A percentile compares a stretch with the other conserved stretches of the same genome.
Evolutionary conservation across 2,113 vertebrate species (phyloP).

Genomic region (Machaerirhynchus nigripectus): DNA sequence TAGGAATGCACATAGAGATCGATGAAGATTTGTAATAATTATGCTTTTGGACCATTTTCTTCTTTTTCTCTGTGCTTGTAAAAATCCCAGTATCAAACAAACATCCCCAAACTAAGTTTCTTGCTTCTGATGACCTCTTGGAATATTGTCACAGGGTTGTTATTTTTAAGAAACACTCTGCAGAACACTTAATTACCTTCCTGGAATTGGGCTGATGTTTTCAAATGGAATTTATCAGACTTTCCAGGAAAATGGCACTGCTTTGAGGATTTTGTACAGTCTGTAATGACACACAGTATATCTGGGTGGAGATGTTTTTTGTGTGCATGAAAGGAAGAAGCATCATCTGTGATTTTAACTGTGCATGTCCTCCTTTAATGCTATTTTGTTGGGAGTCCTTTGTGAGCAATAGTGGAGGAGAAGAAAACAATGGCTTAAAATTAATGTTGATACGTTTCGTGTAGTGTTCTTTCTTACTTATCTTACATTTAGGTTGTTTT

Average conservation of each 20-base stretch:
- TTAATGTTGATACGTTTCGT: background rate
- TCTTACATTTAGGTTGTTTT: background rate
- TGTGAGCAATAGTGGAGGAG: background rate
- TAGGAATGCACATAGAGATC: rapidly evolving
- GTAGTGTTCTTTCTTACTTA: background rate
- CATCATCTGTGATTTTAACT: background rate
- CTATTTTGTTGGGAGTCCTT: background rate
- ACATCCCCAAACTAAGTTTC: background rate
- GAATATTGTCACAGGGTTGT: background rate
- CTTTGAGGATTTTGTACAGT: background rate
- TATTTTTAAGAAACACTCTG: background rate
- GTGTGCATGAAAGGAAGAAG: background rate
- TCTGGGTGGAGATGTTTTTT: background rate
- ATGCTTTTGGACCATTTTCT: background rate
- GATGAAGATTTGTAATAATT: background rate
- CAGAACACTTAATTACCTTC: background rate
- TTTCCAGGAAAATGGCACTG: background rate
- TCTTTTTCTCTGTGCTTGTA: background rate
- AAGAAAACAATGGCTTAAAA: background rate
- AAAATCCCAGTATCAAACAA: background rate
- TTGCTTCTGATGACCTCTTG: background rate
- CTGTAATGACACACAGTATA: rapidly evolving
- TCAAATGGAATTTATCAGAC: background rate
- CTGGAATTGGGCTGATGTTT: background rate
- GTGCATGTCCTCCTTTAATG: background rate